Base-by-base conservation (phyloP, 2,113 vertebrate species). In the Astatoreochromis straeleni region DNA sequence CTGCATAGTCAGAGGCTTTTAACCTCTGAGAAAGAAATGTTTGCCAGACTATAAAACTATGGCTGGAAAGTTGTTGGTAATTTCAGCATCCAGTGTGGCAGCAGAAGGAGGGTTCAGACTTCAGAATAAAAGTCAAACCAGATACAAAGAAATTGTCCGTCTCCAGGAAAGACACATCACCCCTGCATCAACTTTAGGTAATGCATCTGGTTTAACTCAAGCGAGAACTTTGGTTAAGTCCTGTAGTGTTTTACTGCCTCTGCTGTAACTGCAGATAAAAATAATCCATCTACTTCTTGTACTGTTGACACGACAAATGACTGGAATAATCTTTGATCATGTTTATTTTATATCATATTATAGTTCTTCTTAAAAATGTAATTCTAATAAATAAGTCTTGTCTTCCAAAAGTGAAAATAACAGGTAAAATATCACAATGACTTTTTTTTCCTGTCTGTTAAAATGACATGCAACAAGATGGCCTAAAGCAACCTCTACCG, bases 401-500 rank as follows among this genome's bases (percentile, higher is more conserved):
- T n/a, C 70, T 31, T 19, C 9, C 9, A 19, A n/a, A 47, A 78
- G 16, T 12, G 16, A 78, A 78, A 78, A 49, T 19, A 17, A 45
- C 42, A 19, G 42, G 40, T 75, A 12, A 75, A 29, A 29, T 10
- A 42, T 3, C 1, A 3, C 9, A 19, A 7, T 7, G 16, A 19
- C 9, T 1, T 3, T 49, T 38, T 65, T 49, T 1, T 0, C 7
- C 16, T 2, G 7, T 49, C 1, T 8, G 16, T 78, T 7, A 31
- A 31, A 51, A 29, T 49, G 2, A 49, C 42, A 75, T 19, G 45
- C 4, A 11, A 49, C 45, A 45, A 45, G 65, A 17, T 3, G n/a
- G 40, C 38, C 1, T 73, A 73, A 73, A 9, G 21, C 38, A 73
- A 45, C 40, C 21, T 26, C 68, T 2, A 26, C 33, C 2, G 1